Conservation (phyloP, 2,888 invertebrate genomes). For the Balanococcus diminutus region DNA sequence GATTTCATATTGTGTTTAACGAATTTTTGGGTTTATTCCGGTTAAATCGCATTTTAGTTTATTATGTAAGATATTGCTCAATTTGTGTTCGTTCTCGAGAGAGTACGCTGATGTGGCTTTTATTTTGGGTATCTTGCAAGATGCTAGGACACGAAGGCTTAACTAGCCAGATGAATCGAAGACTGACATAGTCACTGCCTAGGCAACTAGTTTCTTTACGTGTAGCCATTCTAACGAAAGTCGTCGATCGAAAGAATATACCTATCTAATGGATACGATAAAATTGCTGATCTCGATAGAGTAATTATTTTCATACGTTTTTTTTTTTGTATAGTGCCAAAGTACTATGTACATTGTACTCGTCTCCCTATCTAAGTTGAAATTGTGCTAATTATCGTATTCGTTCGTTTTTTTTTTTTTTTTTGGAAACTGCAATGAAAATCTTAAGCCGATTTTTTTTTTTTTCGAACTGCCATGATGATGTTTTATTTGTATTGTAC, state of each 20-base stretch:
- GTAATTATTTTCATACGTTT: too few species aligned
- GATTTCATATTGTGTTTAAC: too few species aligned
- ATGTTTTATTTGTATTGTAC: background rate
- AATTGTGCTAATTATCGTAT: background rate
- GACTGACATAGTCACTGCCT: conserved; percentile 27
- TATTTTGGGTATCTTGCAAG: too few species aligned
- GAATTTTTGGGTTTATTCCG: background rate
- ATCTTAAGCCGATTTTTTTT: too few species aligned
- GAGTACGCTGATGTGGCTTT: too few species aligned
- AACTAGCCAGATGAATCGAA: background rate
- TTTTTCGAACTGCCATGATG: background rate
- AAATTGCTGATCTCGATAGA: conserved; percentile 5
- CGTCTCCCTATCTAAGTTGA: background rate
- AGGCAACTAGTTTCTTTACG: background rate
- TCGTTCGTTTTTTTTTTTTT: too few species aligned
- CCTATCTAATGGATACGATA: background rate
- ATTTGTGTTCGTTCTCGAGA: conserved; percentile 3
- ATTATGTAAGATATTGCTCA: background rate
- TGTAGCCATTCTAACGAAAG: background rate
- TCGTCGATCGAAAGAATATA: background rate
- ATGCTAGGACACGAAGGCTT: background rate
- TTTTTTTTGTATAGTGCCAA: background rate
- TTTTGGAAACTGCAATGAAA: background rate
- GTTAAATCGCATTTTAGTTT: background rate
- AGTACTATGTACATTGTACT: too few species aligned